A percentile compares a stretch with the other conserved stretches of the same genome.
Evolutionary conservation across 1,140 invertebrate genomes (phyloP).

Genomic region (Drosophila parabipectinata): DNA sequence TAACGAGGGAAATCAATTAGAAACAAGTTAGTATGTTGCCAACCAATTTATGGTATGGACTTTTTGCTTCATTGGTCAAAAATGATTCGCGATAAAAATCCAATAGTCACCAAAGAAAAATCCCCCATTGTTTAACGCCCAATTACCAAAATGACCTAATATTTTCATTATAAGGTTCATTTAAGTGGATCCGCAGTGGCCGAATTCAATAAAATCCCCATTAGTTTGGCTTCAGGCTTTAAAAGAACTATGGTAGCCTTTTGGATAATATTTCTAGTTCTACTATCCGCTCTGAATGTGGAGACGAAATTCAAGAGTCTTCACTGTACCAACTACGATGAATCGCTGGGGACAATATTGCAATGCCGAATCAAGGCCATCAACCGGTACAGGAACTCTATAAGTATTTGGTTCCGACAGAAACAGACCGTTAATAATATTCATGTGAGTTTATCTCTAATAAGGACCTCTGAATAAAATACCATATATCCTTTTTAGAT

Average conservation of each 20-base stretch:
- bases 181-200: slow-evolving; percentile 4
- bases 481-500: neutral
- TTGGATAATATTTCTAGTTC: slow-evolving; percentile 7
- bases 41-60: neutral
- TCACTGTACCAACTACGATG: slow-evolving; percentile 23
- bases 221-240: neutral
- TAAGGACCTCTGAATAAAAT: neutral
- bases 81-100: neutral
- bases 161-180: slow-evolving; percentile 13
- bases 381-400: slow-evolving; percentile 34
- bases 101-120: neutral
- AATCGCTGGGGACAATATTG: slow-evolving; percentile 10
- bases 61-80: neutral
- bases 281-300: slow-evolving; percentile 16
- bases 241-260: slow-evolving; percentile 3
- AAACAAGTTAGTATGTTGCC: neutral
- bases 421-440: slow-evolving; percentile 1
- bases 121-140: neutral
- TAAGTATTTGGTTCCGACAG: slow-evolving; percentile 25
- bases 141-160: slow-evolving; percentile 8
- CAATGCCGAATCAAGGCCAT: slow-evolving; percentile 41
- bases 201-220: neutral
- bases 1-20: neutral
- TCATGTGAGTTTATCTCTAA: slow-evolving; percentile 9
- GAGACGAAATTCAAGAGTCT: slow-evolving; percentile 42